These are phyloP conservation scores for Pyralis farinalis DNA, from an alignment of 2,888 invertebrate genomes.

Conservation along the genomic window DNA sequence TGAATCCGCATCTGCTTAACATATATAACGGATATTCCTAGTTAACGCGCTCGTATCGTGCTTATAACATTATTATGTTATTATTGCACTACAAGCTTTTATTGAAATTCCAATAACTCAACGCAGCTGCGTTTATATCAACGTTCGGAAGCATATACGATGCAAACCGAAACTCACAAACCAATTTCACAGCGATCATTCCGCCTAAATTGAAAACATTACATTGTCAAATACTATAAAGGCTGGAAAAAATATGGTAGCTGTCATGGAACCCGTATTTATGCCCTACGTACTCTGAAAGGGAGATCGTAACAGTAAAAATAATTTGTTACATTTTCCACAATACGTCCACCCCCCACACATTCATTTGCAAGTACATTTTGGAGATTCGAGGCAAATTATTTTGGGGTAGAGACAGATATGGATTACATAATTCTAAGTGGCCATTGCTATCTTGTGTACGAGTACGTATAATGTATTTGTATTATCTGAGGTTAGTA, in stretches of 20 bases:
- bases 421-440: background rate
- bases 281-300: background rate
- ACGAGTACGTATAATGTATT: too few species aligned
- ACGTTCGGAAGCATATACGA: too few species aligned
- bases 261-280: slow-evolving; percentile 2
- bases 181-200: slow-evolving; percentile 1
- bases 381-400: background rate
- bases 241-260: background rate
- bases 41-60: too few species aligned
- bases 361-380: background rate
- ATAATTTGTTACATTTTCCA: slow-evolving; percentile 3
- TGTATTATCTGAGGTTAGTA: too few species aligned
- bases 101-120: too few species aligned
- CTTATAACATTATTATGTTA: too few species aligned
- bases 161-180: slow-evolving; percentile 1
- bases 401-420: background rate
- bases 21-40: too few species aligned
- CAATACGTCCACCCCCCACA: background rate
- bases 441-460: background rate
- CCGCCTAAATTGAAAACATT: slow-evolving; percentile 7
- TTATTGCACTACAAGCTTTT: too few species aligned
- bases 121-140: too few species aligned
- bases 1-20: too few species aligned
- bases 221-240: slow-evolving; percentile 4
- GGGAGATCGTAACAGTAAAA: slow-evolving; percentile 1